These are phyloP conservation scores for Neocloeon triangulifer DNA, from an alignment of 1,140 invertebrate species.

Conservation along the genomic window DNA sequence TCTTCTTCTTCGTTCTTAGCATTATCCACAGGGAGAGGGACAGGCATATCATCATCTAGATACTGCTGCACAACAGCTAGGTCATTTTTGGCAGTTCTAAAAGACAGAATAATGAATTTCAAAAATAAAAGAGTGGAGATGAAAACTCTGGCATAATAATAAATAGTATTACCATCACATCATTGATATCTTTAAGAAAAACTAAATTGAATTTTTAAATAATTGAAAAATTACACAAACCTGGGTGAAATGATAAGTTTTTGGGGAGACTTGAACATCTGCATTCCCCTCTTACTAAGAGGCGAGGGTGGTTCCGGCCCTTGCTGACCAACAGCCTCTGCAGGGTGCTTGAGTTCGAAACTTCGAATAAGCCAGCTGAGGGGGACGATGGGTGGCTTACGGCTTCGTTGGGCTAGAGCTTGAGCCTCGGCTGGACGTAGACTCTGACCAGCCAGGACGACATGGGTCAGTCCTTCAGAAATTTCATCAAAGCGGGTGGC, in stretches of 20 bases:
- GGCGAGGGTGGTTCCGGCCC: slow-evolving; percentile 27
- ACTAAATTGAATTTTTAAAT: slow-evolving; percentile 9
- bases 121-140: slow-evolving; percentile 6
- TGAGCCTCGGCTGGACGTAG: too few relatives aligned
- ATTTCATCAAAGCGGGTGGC: slow-evolving; percentile 55
- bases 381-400: slow-evolving; percentile 38
- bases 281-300: slow-evolving; percentile 29
- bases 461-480: slow-evolving; percentile 54
- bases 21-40: too few relatives aligned
- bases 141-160: neutral
- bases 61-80: too few relatives aligned
- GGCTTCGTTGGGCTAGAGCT: too few relatives aligned
- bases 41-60: too few relatives aligned
- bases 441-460: too few relatives aligned
- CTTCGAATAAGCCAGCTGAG: slow-evolving; percentile 52
- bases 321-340: slow-evolving; percentile 16
- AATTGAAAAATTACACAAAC: slow-evolving; percentile 6
- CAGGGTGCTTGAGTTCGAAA: slow-evolving; percentile 30
- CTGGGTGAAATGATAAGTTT: slow-evolving; percentile 5
- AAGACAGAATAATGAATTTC: too few relatives aligned
- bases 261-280: slow-evolving; percentile 1
- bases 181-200: slow-evolving; percentile 3
- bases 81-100: too few relatives aligned
- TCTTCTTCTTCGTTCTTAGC: too few relatives aligned
- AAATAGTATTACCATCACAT: slow-evolving; percentile 3